Percentiles rank a stretch among this genome's conserved stretches.
Evolutionary conservation across 35 echinoderm and acorn worm species (phyloP).

Genomic region (Apostichopus parvimensis): DNA sequence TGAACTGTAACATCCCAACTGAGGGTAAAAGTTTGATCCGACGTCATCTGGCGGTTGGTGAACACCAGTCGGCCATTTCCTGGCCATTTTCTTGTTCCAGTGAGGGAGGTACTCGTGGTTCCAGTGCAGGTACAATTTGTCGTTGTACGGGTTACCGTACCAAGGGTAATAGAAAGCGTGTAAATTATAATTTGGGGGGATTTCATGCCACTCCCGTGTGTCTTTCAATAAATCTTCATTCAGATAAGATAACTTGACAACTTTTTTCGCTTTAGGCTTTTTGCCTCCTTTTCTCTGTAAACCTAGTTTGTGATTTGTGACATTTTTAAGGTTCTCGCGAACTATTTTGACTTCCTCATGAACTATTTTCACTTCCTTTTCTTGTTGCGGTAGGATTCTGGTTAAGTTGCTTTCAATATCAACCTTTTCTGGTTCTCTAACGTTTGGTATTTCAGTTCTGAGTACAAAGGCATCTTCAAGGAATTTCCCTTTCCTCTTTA

Average conservation of each 20-base stretch:
- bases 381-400: neutral
- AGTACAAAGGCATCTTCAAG: neutral
- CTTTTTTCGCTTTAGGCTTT: neutral
- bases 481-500: neutral
- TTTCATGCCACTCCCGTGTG: neutral
- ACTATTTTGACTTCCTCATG: neutral
- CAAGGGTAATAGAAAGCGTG: constrained; percentile 98
- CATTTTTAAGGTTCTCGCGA: neutral
- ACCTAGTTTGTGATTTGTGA: neutral
- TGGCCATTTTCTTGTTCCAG: constrained; percentile 85
- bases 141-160: constrained; percentile 89
- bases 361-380: neutral
- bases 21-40: constrained; percentile 97
- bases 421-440: neutral
- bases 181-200: constrained; percentile 70
- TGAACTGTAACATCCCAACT: constrained; percentile 92
- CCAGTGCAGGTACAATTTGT: constrained; percentile 82
- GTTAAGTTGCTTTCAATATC: neutral
- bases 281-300: neutral
- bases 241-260: constrained; percentile 15
- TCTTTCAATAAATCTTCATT: constrained; percentile 21
- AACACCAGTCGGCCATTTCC: constrained; percentile 65
- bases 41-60: constrained; percentile 87
- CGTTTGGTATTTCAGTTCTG: neutral
- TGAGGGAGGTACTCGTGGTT: constrained; percentile 83